Base-by-base conservation (phyloP, 1,140 invertebrate species). In the Atta cephalotes region DNA sequence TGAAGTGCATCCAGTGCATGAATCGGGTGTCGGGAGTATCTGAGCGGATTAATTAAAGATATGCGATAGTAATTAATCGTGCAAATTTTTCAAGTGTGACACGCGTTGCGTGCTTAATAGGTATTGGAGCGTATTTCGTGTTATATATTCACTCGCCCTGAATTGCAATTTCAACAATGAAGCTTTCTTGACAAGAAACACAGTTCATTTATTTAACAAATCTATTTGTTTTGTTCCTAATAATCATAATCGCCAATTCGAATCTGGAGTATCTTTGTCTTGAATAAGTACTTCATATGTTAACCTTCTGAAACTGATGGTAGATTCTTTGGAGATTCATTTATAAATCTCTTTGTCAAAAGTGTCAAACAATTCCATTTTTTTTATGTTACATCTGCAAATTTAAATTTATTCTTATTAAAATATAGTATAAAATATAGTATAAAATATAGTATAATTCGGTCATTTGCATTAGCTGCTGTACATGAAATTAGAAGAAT, bases 41-140 rank as follows among this genome's bases (percentile, higher is more conserved):
- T n/a, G 31, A 21, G 21, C n/a, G n/a, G 10, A 65, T 78, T 78
- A 65, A 78, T 78, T 65, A 65, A 45, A 78, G 76, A 65, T 65
- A 49, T 0, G 39, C 45, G 21, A 45, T 39, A 56, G 16, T 63
- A 49, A 63, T 65, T 78, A 78, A 12, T 2, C 12, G 12, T 3
- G 6, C 18, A 12, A 56, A 76, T 76, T 56, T 76, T 56, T 76
- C 12, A 0, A 56, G 1, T 35, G 18, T 58, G 51, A 45, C 63
- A 25, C 18, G n/a, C 65, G 2, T 39, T n/a, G 51, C 70, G 16
- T 2, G 25, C 9, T 74, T 56, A 56, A 74, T 35, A 18, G 71
- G n/a, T 10, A 35, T 70, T 12, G 35, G 66, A 25, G 14, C 14
- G 3, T 16, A 49, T 21, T 74, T 58, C 1, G 3, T 16, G 18